These are phyloP conservation scores for Aeoliscus strigatus DNA, from an alignment of 2,797 vertebrate genomes.

Conservation along the genomic window DNA sequence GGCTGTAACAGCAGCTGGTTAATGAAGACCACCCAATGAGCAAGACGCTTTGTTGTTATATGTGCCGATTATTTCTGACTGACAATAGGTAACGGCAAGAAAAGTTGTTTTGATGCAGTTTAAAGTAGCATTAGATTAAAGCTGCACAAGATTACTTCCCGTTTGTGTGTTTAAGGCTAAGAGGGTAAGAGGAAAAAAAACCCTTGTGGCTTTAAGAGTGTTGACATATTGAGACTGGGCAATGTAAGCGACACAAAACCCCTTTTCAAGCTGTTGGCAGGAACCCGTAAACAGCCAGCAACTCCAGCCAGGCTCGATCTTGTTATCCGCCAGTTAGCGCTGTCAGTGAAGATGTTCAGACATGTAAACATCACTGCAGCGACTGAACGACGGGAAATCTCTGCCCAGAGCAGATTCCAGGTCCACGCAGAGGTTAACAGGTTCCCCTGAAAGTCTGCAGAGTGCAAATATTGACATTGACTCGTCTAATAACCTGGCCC, in stretches of 20 bases:
- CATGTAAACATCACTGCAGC: conserved; percentile 32
- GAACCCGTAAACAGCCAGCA: conserved; percentile 45
- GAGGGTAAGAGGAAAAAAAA: no score
- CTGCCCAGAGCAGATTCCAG: conserved; percentile 24
- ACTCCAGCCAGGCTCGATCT: conserved; percentile 28
- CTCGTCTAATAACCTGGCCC: conserved; percentile 35
- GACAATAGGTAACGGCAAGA: background rate
- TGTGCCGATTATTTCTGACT: background rate
- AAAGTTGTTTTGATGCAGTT: background rate
- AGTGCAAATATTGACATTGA: conserved; percentile 67
- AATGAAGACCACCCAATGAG: conserved; percentile 3
- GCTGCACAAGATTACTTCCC: background rate
- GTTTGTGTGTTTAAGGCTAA: no score
- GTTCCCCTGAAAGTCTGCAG: conserved; percentile 35
- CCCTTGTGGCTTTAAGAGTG: conserved; percentile 18
- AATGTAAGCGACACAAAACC: conserved; percentile 37
- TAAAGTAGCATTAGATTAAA: background rate
- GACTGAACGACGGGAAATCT: background rate
- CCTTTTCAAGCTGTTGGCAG: conserved; percentile 38
- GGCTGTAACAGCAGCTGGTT: conserved; percentile 6
- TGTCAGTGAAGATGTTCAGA: conserved; percentile 34
- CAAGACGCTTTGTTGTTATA: conserved; percentile 9
- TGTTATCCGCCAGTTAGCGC: conserved; percentile 40
- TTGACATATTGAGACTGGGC: conserved; percentile 30
- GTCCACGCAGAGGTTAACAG: conserved; percentile 57